A percentile compares a stretch with the other conserved stretches of the same genome.
Evolutionary conservation across 2,113 vertebrate species (phyloP).

Genomic region (Saimiri boliviensis): DNA sequence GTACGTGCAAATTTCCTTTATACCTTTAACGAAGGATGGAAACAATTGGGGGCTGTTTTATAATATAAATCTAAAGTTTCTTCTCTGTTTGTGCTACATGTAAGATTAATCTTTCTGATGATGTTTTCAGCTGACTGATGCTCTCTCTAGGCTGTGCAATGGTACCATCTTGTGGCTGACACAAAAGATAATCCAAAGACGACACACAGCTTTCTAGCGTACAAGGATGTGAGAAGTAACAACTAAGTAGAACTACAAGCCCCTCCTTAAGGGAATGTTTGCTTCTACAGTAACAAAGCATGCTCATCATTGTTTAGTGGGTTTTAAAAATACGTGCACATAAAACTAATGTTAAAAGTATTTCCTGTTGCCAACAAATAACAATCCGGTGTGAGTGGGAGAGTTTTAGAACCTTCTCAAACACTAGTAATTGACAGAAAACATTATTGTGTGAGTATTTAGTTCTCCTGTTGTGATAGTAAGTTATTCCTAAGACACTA

Average conservation of each 20-base stretch:
- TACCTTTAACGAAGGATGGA: neutral
- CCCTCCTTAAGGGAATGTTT: neutral
- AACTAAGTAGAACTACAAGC: neutral
- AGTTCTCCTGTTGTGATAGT: neutral
- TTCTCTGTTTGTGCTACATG: neutral
- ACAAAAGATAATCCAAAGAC: conserved; percentile 19
- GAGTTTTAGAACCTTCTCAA: conserved; percentile 30
- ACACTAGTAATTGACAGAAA: neutral
- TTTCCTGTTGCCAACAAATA: neutral
- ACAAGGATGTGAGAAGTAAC: neutral
- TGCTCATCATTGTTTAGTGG: neutral
- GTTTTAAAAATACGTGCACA: neutral
- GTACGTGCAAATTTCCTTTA: neutral
- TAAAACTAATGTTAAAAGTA: neutral
- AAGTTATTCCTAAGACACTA: neutral
- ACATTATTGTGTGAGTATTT: neutral
- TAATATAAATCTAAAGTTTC: neutral
- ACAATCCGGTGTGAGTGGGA: neutral
- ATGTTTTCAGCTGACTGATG: neutral
- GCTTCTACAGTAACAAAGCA: neutral
- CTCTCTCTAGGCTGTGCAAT: conserved; percentile 64
- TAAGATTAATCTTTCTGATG: neutral
- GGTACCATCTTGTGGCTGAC: conserved; percentile 77
- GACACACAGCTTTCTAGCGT: neutral
- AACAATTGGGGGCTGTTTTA: neutral